Evolutionary conservation across 2,797 vertebrate species (phyloP).

Genomic region (Hypotaenidia okinawae): DNA sequence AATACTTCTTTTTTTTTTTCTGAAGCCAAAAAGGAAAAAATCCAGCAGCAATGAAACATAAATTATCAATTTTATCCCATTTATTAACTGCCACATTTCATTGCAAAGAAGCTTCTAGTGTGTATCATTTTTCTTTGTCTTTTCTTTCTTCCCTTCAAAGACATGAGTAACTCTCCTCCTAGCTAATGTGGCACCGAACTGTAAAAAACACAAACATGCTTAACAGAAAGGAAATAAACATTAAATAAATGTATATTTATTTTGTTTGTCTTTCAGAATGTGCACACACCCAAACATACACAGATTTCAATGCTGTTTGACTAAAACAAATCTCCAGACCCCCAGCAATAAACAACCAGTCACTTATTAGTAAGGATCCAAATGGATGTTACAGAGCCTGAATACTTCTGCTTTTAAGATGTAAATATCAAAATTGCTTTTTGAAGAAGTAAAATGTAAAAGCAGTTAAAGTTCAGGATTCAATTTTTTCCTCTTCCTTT

Average conservation of each 20-base stretch:
- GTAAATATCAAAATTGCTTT: slow-evolving; percentile 51
- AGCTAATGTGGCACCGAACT: not conserved
- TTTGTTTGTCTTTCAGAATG: slow-evolving; percentile 6
- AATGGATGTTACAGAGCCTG: not conserved
- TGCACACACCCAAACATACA: not conserved
- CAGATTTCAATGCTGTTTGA: not conserved
- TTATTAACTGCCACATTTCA: not conserved
- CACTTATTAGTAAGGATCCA: slow-evolving; percentile 16
- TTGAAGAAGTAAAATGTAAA: slow-evolving; percentile 53
- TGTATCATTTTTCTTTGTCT: not conserved
- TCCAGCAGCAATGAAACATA: not conserved
- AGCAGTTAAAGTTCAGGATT: slow-evolving; percentile 60
- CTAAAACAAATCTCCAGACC: slow-evolving; percentile 30
- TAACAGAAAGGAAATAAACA: not conserved
- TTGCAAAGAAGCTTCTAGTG: not conserved
- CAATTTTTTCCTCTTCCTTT: slow-evolving; percentile 47
- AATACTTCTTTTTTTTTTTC: not conserved
- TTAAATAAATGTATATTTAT: not conserved
- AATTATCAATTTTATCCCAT: not conserved
- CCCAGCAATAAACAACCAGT: not conserved
- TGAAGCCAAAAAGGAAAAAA: not conserved
- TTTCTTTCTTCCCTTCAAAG: not conserved
- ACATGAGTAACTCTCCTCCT: not conserved
- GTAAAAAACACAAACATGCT: not conserved
- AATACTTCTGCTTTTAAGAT: slow-evolving; percentile 47